Evolutionary conservation across 1,140 invertebrate species (phyloP).

Genomic region (Ceratina australensis): DNA sequence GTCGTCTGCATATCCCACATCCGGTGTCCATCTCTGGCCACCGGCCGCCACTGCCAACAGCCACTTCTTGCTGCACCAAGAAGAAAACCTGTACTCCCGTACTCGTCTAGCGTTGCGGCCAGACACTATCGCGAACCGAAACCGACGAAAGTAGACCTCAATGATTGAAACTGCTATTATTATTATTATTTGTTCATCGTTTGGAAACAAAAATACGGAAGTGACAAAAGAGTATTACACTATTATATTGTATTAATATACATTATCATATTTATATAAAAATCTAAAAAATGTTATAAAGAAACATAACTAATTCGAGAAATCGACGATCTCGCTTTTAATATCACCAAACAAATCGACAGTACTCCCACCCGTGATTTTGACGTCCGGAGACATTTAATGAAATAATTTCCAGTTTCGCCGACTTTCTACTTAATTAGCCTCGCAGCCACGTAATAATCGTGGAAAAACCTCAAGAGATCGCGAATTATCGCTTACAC

Average conservation of each 20-base stretch:
- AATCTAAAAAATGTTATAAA: no score
- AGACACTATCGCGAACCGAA: constrained; percentile 47
- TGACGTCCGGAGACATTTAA: neutral
- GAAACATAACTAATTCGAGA: neutral
- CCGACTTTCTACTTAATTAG: constrained; percentile 57
- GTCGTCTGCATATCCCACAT: constrained; percentile 69
- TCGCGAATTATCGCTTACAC: constrained; percentile 37
- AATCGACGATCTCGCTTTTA: neutral
- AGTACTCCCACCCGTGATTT: neutral
- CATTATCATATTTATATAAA: no score
- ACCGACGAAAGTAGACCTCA: constrained; percentile 32
- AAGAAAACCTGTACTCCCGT: constrained; percentile 63
- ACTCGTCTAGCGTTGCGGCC: constrained; percentile 7
- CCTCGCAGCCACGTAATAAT: constrained; percentile 41
- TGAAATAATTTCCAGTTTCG: constrained; percentile 39
- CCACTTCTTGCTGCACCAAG: constrained; percentile 28
- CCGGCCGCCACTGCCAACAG: constrained; percentile 40
- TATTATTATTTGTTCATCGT: no score
- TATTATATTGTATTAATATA: no score
- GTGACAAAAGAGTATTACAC: no score
- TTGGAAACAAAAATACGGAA: no score
- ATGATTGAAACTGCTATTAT: no score
- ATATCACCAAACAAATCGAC: constrained; percentile 12
- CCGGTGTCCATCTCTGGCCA: constrained; percentile 60
- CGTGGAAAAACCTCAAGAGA: constrained; percentile 45